These are phyloP conservation scores for Sturmia bella DNA, from an alignment of 2,888 invertebrate genomes.

Conservation along the genomic window DNA sequence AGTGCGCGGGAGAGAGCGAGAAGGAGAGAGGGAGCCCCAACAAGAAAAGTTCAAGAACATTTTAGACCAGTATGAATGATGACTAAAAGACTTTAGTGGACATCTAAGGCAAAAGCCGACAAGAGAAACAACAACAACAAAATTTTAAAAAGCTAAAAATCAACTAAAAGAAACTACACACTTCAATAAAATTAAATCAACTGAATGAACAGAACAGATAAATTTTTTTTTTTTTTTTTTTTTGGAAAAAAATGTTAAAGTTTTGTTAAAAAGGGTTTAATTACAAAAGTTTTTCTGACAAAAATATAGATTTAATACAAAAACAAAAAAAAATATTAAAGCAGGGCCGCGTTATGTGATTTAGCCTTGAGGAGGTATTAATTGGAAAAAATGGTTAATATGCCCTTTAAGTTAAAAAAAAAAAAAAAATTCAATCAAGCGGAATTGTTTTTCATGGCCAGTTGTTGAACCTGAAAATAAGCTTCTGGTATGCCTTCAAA, in stretches of 20 bases:
- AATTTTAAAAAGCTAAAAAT: constrained; percentile 14
- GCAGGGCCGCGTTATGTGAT: not conserved
- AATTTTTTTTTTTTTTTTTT: not conserved
- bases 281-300: constrained; percentile 28
- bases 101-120: constrained; percentile 51
- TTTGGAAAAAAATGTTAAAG: not conserved
- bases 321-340: not conserved
- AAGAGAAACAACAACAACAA: not conserved
- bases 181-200: constrained; percentile 43
- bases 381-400: constrained; percentile 1
- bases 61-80: constrained; percentile 46
- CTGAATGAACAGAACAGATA: constrained; percentile 33
- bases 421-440: not conserved
- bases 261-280: constrained; percentile 13
- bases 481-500: too few species aligned
- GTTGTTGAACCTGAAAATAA: constrained; percentile 31
- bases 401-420: not conserved
- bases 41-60: constrained; percentile 31
- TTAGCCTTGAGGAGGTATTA: not conserved
- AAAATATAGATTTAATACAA: not conserved
- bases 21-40: not conserved
- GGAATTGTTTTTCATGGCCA: not conserved
- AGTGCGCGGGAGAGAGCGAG: too few species aligned
- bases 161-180: constrained; percentile 9
- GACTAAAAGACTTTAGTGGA: constrained; percentile 43